phyloP scores from a whole-genome alignment of 1,140 invertebrate species.

The Anastrepha ludens region DNA sequence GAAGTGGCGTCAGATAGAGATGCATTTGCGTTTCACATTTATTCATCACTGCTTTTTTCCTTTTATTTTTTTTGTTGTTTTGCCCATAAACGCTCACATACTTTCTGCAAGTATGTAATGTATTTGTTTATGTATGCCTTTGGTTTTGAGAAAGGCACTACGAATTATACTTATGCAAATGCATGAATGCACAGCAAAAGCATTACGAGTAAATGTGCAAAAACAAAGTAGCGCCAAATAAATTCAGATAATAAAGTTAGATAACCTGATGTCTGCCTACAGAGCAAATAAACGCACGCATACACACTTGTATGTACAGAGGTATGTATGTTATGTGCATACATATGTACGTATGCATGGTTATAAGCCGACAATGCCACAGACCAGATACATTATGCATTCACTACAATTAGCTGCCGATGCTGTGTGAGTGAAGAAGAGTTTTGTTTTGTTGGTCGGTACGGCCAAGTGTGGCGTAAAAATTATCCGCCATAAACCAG shows the following conservation, averaged over 20 bases:
- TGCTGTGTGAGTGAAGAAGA: not conserved
- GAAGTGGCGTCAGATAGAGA: too few relatives aligned
- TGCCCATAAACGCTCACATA: too few relatives aligned
- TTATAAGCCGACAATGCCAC: not conserved
- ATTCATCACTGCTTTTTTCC: too few relatives aligned
- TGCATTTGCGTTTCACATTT: too few relatives aligned
- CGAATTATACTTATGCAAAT: not conserved
- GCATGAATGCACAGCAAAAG: not conserved
- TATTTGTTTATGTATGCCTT: too few relatives aligned
- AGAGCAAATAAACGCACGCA: not conserved
- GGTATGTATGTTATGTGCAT: not conserved
- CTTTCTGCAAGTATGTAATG: too few relatives aligned
- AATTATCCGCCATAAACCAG: slow-evolving; percentile 20
- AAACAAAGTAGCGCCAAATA: slow-evolving; percentile 5
- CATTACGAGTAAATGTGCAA: not conserved
- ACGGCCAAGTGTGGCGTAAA: not conserved
- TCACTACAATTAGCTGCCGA: slow-evolving; percentile 16
- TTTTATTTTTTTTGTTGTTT: too few relatives aligned
- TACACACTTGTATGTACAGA: not conserved
- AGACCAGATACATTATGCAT: not conserved
- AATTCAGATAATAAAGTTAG: slow-evolving; percentile 48
- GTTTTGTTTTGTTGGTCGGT: not conserved
- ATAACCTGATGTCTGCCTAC: not conserved
- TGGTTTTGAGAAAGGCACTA: not conserved
- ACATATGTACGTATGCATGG: not conserved